A percentile compares a stretch with the other conserved stretches of the same genome.
Evolutionary conservation across 2,888 invertebrate genomes (phyloP).

Genomic region (Exocentrus adspersus): DNA sequence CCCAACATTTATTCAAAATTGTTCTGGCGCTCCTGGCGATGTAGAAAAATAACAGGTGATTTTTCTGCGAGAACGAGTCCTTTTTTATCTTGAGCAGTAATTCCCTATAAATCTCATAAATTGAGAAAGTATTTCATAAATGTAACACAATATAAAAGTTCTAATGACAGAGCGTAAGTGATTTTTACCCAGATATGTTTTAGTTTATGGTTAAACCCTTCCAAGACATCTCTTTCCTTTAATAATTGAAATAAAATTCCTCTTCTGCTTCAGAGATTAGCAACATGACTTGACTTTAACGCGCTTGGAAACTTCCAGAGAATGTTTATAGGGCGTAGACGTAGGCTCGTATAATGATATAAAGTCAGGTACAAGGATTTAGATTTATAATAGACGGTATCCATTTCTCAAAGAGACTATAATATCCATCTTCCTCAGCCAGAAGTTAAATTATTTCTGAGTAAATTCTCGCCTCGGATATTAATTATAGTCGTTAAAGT

Average conservation of each 20-base stretch:
- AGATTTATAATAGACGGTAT: constrained; percentile 17
- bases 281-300: background rate
- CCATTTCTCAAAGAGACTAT: constrained; percentile 20
- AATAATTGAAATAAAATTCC: constrained; percentile 2
- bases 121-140: no score
- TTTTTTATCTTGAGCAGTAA: no score
- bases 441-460: constrained; percentile 20
- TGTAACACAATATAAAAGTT: no score
- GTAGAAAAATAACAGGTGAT: no score
- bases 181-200: no score
- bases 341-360: constrained; percentile 13
- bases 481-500: constrained; percentile 13
- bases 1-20: no score
- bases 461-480: constrained; percentile 13
- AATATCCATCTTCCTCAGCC: constrained; percentile 20
- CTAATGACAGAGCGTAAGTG: no score
- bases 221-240: background rate
- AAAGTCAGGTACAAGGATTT: constrained; percentile 20
- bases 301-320: background rate
- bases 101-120: no score
- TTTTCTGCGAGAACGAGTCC: no score
- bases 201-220: background rate
- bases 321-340: constrained; percentile 5
- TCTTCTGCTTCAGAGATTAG: background rate
- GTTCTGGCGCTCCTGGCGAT: no score